A percentile compares a stretch with the other conserved stretches of the same genome.
Evolutionary conservation across 2,113 vertebrate species (phyloP).

Genomic region (Lepisosteus osseus): DNA sequence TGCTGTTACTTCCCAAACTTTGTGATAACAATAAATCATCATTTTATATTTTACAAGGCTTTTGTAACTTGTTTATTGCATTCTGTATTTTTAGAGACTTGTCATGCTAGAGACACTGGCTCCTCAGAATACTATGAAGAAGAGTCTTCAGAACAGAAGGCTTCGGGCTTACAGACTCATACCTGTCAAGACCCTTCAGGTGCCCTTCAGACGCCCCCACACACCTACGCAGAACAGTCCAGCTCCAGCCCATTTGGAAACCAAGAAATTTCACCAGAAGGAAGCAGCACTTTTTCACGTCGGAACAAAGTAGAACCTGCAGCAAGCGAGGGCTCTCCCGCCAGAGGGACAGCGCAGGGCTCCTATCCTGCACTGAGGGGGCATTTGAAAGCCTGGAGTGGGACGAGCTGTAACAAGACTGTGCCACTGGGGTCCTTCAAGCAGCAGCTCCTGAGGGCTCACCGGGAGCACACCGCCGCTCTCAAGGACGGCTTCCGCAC

Average conservation of each 20-base stretch:
- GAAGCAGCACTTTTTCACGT: not conserved
- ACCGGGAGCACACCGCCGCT: conserved; percentile 18
- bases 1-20: too few species aligned
- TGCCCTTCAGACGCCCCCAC: not conserved
- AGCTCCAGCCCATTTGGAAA: not conserved
- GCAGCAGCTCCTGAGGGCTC: conserved; percentile 20
- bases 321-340: not conserved
- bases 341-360: not conserved
- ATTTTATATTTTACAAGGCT: too few species aligned
- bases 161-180: not conserved
- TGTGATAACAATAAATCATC: too few species aligned
- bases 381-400: not conserved
- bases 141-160: not conserved
- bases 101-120: not conserved
- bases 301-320: not conserved
- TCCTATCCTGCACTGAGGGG: not conserved
- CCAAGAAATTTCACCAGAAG: not conserved
- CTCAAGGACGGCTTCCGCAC: conserved; percentile 24
- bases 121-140: not conserved
- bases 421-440: conserved; percentile 8
- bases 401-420: not conserved
- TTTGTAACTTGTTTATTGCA: not conserved
- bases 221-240: not conserved
- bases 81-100: not conserved
- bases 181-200: not conserved